phyloP scores from a whole-genome alignment of 2,888 invertebrate species.

The Ectemnius cavifrons region DNA sequence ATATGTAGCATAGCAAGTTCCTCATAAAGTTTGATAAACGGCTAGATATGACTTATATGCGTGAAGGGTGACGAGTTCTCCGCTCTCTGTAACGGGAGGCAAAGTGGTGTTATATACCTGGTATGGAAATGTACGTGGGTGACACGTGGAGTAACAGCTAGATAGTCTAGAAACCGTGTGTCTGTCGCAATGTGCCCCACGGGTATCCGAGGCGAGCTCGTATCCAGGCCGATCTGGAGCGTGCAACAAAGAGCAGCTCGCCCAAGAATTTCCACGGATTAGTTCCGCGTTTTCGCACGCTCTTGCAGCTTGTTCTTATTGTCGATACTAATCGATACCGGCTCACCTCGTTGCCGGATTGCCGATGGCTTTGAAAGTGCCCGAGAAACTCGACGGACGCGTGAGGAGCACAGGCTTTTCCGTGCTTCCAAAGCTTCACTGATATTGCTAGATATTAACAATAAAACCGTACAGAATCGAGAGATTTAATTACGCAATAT shows the following conservation, averaged over 20 bases:
- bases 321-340: not conserved
- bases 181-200: conserved; percentile 8
- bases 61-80: not conserved
- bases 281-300: conserved; percentile 16
- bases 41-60: not conserved
- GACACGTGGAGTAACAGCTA: conserved; percentile 6
- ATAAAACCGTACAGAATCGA: too few species aligned
- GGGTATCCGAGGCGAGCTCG: not conserved
- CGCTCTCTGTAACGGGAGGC: not conserved
- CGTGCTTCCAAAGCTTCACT: too few species aligned
- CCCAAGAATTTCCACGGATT: conserved; percentile 8
- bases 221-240: conserved; percentile 4
- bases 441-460: too few species aligned
- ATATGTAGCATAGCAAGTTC: not conserved
- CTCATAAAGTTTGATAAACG: not conserved
- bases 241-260: conserved; percentile 16
- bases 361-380: too few species aligned
- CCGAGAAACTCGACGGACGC: too few species aligned
- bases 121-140: conserved; percentile 8
- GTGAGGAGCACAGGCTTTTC: too few species aligned
- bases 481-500: too few species aligned
- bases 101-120: not conserved
- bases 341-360: too few species aligned
- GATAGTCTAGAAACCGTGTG: not conserved
- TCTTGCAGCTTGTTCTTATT: not conserved